Evolutionary conservation across 1,140 invertebrate genomes (phyloP).

Genomic region (Ruditapes philippinarum): DNA sequence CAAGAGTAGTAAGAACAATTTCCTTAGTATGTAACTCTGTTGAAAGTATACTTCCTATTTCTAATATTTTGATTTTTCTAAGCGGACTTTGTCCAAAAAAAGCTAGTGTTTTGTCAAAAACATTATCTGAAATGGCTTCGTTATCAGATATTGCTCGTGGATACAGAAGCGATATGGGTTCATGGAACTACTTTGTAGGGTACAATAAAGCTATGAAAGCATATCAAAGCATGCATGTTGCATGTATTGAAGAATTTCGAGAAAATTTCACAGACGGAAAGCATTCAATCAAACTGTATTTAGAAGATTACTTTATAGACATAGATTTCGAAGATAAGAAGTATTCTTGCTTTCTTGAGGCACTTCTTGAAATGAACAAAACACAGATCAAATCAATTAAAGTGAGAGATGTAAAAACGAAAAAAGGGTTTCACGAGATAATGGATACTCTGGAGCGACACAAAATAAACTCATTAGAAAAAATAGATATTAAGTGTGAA

Average conservation of each 20-base stretch:
- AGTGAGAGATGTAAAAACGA: background rate
- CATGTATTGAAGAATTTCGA: background rate
- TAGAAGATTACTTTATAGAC: background rate
- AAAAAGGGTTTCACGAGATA: background rate
- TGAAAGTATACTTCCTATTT: background rate
- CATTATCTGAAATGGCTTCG: background rate
- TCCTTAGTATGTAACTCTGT: background rate
- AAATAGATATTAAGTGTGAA: background rate
- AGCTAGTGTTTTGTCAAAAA: background rate
- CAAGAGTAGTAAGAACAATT: background rate
- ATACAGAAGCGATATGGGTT: background rate
- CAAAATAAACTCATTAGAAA: background rate
- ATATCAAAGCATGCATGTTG: background rate
- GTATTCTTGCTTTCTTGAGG: background rate
- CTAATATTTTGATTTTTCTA: background rate
- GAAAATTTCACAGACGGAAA: too few relatives aligned
- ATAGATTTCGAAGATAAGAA: background rate
- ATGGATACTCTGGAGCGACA: background rate
- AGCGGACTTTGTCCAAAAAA: background rate
- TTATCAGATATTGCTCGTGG: background rate
- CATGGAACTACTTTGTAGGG: background rate
- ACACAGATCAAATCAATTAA: background rate
- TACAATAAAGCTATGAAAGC: background rate
- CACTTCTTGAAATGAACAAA: background rate
- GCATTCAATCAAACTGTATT: too few relatives aligned